Evolutionary conservation across 2,113 vertebrate genomes (phyloP).

Genomic region (Callocephalon fimbriatum): DNA sequence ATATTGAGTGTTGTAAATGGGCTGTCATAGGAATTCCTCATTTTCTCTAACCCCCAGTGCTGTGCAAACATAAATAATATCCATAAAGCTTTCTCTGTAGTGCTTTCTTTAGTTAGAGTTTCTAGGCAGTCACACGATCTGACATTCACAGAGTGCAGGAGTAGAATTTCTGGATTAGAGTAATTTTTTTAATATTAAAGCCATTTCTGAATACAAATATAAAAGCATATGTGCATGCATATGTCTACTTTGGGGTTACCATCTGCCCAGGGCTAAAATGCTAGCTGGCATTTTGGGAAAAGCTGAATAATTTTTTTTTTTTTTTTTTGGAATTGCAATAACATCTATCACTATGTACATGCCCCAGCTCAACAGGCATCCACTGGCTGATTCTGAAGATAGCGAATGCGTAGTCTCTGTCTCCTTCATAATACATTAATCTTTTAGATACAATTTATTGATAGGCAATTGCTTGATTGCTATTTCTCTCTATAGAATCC

Average conservation of each 20-base stretch:
- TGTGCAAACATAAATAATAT: neutral
- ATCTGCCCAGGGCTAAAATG: neutral
- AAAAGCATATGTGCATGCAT: slow-evolving; percentile 12
- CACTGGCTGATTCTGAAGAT: neutral
- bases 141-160: neutral
- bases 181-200: neutral
- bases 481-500: neutral
- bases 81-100: neutral
- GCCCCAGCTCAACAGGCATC: neutral
- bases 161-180: neutral
- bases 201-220: neutral
- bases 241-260: neutral
- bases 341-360: neutral
- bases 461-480: neutral
- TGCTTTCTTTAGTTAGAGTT: neutral
- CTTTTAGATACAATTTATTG: slow-evolving; percentile 17
- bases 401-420: neutral
- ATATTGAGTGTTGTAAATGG: neutral
- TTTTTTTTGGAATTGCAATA: neutral
- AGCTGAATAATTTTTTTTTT: neutral
- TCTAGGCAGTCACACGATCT: neutral
- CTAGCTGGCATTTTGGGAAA: neutral
- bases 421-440: neutral
- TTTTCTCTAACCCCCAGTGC: neutral
- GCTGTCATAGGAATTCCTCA: neutral